Evolutionary conservation across 2,888 invertebrate genomes (phyloP).

Genomic region (Temnothorax ravouxi): DNA sequence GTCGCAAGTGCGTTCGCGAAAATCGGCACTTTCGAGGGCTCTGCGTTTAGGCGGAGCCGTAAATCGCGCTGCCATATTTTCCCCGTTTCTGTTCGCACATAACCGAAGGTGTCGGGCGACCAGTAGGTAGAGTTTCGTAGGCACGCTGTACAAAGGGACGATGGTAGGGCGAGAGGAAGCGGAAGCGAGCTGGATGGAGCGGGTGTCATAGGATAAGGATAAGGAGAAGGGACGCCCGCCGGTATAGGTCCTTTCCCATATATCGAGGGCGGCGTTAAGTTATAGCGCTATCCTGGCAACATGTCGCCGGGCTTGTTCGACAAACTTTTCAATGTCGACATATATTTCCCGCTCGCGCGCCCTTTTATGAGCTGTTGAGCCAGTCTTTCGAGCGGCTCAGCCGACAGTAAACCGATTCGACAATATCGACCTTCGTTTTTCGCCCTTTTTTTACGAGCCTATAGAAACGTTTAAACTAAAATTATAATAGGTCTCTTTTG

Average conservation of each 20-base stretch:
- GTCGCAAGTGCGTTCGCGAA: slow-evolving; percentile 6
- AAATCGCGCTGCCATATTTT: slow-evolving; percentile 71
- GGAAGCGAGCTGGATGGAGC: slow-evolving; percentile 59
- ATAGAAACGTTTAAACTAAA: slow-evolving; percentile 6
- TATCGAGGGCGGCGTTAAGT: slow-evolving; percentile 81
- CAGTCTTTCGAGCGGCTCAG: slow-evolving; percentile 69
- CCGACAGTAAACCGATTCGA: slow-evolving; percentile 70
- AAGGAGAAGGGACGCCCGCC: slow-evolving; percentile 44
- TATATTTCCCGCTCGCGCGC: slow-evolving; percentile 79
- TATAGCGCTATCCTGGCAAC: slow-evolving; percentile 84
- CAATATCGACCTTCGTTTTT: slow-evolving; percentile 67
- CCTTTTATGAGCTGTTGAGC: slow-evolving; percentile 80
- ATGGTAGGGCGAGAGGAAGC: slow-evolving; percentile 41
- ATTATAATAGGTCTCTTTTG: slow-evolving; percentile 5
- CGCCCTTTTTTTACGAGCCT: slow-evolving; percentile 6
- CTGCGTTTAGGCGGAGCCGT: slow-evolving; percentile 55
- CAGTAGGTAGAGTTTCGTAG: slow-evolving; percentile 66
- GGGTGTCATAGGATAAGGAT: slow-evolving; percentile 52
- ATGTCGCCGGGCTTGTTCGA: slow-evolving; percentile 84
- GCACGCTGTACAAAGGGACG: slow-evolving; percentile 63
- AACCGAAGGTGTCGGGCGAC: slow-evolving; percentile 46
- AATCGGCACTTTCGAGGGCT: slow-evolving; percentile 21
- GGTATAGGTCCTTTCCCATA: slow-evolving; percentile 75
- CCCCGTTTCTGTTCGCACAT: slow-evolving; percentile 64
- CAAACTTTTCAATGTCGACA: slow-evolving; percentile 85